These are phyloP conservation scores for Melinopterus prodromus DNA, from an alignment of 2,888 invertebrate genomes.

Conservation along the genomic window DNA sequence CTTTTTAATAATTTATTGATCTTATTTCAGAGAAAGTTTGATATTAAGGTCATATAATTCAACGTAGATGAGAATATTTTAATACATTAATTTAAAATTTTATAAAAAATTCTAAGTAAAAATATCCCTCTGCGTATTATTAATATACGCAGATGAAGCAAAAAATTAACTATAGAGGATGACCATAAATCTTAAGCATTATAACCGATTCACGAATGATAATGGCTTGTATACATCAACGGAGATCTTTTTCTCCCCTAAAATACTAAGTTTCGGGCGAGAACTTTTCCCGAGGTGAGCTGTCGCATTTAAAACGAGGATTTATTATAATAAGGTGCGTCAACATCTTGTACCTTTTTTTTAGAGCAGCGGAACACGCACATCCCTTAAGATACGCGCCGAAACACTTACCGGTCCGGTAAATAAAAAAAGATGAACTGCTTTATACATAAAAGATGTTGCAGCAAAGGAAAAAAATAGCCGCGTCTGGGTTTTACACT, in stretches of 20 bases:
- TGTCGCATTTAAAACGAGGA: slow-evolving; percentile 4
- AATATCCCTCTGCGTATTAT: neutral
- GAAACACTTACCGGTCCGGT: slow-evolving; percentile 4
- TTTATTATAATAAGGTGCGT: neutral
- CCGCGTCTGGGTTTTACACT: neutral
- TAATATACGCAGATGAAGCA: neutral
- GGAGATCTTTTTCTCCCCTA: neutral
- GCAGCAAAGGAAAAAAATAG: neutral
- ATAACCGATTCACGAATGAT: neutral
- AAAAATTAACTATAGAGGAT: neutral
- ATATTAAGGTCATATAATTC: too few species aligned
- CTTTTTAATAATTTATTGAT: too few species aligned
- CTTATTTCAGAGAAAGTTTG: too few species aligned
- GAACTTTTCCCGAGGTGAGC: neutral
- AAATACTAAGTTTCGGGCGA: neutral
- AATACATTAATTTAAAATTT: too few species aligned
- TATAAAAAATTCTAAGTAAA: too few species aligned
- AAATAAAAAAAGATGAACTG: neutral
- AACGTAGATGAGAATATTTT: too few species aligned
- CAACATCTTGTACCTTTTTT: neutral
- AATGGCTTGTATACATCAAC: neutral
- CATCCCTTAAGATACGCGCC: neutral
- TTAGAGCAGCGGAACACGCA: neutral
- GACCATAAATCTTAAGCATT: neutral
- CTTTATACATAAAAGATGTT: neutral